These are phyloP conservation scores for Mormoops blainvillei DNA, from an alignment of 2,113 vertebrate species.

Conservation along the genomic window DNA sequence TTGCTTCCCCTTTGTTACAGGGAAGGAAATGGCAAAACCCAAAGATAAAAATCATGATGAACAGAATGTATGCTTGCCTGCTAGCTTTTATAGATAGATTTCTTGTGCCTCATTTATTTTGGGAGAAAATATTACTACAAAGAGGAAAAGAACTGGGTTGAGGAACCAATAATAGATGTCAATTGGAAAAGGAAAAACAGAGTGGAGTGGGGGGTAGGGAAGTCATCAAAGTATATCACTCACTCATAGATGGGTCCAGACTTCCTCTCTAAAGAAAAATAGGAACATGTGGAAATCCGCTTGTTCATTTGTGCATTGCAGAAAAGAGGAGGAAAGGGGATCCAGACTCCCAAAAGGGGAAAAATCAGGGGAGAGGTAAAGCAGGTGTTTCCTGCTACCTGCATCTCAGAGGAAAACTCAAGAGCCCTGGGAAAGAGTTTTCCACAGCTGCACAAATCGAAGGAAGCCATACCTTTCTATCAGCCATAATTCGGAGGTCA, in stretches of 20 bases:
- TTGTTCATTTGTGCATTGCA: not conserved
- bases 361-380: not conserved
- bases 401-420: not conserved
- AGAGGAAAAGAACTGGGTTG: not conserved
- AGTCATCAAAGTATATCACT: conserved; percentile 6
- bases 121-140: conserved; percentile 38
- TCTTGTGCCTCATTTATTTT: conserved; percentile 27
- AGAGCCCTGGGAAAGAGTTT: not conserved
- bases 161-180: conserved; percentile 48
- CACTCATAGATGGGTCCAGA: conserved; percentile 58
- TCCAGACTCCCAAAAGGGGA: not conserved
- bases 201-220: not conserved
- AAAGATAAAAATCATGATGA: conserved; percentile 41
- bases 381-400: conserved; percentile 65
- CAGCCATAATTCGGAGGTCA: not conserved
- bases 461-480: not conserved
- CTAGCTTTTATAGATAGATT: not conserved
- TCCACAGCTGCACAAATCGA: not conserved
- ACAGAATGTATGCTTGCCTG: conserved; percentile 5
- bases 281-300: conserved; percentile 37
- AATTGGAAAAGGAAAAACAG: not conserved
- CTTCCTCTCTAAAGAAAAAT: conserved; percentile 39
- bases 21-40: not conserved
- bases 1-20: conserved; percentile 39
- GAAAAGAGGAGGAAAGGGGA: not conserved